phyloP scores from a whole-genome alignment of 2,113 vertebrate species.

The Xyliphius kryptos region DNA sequence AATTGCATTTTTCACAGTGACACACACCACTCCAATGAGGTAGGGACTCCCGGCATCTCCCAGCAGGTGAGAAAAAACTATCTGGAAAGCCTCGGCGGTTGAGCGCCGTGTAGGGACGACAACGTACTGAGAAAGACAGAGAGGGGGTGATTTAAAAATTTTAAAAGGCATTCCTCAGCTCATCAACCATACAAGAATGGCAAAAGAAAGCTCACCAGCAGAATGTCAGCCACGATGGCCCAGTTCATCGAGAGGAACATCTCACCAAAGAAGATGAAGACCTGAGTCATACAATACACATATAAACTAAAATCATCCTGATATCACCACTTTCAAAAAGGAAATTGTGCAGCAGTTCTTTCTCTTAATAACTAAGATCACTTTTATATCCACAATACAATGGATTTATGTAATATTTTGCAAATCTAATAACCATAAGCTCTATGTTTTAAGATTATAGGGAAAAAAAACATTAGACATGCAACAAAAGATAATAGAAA shows the following conservation, averaged over 20 bases:
- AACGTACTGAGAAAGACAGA: constrained; percentile 70
- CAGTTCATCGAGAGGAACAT: constrained; percentile 86
- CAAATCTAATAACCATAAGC: too few species aligned
- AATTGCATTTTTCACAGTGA: too few species aligned
- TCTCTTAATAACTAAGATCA: too few species aligned
- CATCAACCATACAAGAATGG: background rate
- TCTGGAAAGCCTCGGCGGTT: constrained; percentile 82
- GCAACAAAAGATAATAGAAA: too few species aligned
- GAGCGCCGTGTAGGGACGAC: constrained; percentile 81
- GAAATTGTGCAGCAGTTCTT: too few species aligned
- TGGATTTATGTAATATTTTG: too few species aligned
- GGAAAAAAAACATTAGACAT: too few species aligned
- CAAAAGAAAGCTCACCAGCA: constrained; percentile 70
- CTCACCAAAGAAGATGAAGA: constrained; percentile 82
- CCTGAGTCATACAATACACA: constrained; percentile 49
- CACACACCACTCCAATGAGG: constrained; percentile 76
- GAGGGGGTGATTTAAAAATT: background rate
- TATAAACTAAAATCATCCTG: too few species aligned
- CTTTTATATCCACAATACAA: too few species aligned
- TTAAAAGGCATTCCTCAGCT: background rate
- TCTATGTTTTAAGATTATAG: too few species aligned
- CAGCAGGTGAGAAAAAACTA: constrained; percentile 79
- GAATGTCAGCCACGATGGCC: constrained; percentile 85
- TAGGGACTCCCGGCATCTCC: constrained; percentile 85
- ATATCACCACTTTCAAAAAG: too few species aligned